Evolutionary conservation across 2,797 vertebrate genomes (phyloP), one percentile per base, ranked within the genome.

Genomic region (Smutsia temminckii): DNA sequence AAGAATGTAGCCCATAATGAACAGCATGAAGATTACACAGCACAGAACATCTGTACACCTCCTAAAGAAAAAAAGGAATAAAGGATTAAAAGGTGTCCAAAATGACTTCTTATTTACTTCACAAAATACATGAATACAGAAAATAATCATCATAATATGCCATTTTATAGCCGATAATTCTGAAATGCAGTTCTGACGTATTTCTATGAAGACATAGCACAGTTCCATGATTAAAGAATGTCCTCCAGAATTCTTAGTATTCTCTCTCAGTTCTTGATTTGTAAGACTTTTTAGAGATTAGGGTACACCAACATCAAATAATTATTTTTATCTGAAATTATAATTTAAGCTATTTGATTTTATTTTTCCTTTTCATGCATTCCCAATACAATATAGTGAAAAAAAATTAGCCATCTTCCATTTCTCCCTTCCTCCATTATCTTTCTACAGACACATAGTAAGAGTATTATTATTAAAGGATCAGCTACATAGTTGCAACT

Each of bases 1-100:
- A 42, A 99, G 97, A 94, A 99, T 99, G 98, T 99, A 99, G 97
- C 99, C 99, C 55, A 99, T 97, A 98, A 99, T 99, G 98, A 99
- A 98, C 64, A 99, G 95, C 96, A 99, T 97, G 98, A 99, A 99
- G 98, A 99, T 98, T 93, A 99, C 97, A 96, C 99, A 99, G 98
- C 99, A 99, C 80, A 99, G 57, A 96, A 99, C 92, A 49, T 99
- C 99, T 66, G 99, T 99, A 98, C 99, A 99, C 98, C 95, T 98
- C 98, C 99, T 99, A 97, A 68, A 96, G 96, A 97, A 37, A 97
- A 94, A 98, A 95, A 96, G 78, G 75, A 98, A 97, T 3, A 85
- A 87, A 91, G 46, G 77, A 63, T 97, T 96, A 97, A 92, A 96
- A 93, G 34, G 2, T 4, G 6, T 77, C 83, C 77, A 55, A 75